Conservation (phyloP, 2,113 vertebrate species). For the Hirundichthys speculiger region DNA sequence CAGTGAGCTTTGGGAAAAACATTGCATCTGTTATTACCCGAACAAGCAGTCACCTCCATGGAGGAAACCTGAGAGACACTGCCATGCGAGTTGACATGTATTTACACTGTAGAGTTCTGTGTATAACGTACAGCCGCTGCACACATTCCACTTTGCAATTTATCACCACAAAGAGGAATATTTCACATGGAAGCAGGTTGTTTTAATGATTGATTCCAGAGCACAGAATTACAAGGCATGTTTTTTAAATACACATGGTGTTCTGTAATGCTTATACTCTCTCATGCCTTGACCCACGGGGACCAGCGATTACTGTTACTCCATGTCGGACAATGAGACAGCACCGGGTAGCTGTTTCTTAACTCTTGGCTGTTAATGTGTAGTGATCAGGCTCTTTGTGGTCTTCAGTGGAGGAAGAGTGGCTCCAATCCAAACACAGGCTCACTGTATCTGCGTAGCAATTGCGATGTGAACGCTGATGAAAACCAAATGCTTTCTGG, state of each 20-base stretch:
- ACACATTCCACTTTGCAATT: slow-evolving; percentile 66
- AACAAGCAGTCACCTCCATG: slow-evolving; percentile 37
- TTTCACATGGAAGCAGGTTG: slow-evolving; percentile 60
- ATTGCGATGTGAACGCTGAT: slow-evolving; percentile 73
- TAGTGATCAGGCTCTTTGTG: slow-evolving; percentile 62
- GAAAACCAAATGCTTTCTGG: slow-evolving; percentile 78
- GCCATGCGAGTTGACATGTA: slow-evolving; percentile 64
- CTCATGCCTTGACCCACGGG: slow-evolving; percentile 37
- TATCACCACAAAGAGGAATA: slow-evolving; percentile 50
- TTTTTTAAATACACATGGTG: slow-evolving; percentile 61
- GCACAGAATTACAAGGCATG: slow-evolving; percentile 57
- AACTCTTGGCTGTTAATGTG: slow-evolving; percentile 70
- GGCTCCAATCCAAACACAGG: slow-evolving; percentile 44
- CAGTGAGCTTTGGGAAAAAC: slow-evolving; percentile 31
- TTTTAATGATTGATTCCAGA: slow-evolving; percentile 66
- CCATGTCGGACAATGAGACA: slow-evolving; percentile 44
- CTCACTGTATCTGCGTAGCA: slow-evolving; percentile 59
- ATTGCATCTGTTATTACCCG: slow-evolving; percentile 20
- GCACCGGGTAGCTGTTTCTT: slow-evolving; percentile 55
- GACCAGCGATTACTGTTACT: slow-evolving; percentile 47
- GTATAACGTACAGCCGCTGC: slow-evolving; percentile 63
- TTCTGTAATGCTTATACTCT: slow-evolving; percentile 55
- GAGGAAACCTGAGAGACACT: slow-evolving; percentile 57
- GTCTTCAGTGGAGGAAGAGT: slow-evolving; percentile 52
- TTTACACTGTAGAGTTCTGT: slow-evolving; percentile 66